phyloP scores from a whole-genome alignment of 2,113 vertebrate genomes.

The Colius striatus region DNA sequence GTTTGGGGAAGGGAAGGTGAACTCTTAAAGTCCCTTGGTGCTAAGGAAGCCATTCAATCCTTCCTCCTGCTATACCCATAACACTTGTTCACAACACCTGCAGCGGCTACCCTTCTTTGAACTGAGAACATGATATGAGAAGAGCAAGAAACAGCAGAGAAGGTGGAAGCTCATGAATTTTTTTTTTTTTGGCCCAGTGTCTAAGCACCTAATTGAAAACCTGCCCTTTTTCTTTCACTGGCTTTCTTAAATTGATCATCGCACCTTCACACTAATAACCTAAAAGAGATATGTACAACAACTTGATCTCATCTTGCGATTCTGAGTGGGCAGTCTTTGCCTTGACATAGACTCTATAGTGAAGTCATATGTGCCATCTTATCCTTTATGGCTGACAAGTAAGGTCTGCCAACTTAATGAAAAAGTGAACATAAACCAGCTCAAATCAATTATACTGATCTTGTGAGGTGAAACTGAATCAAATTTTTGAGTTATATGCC shows the following conservation, averaged over 20 bases:
- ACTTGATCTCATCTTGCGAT: background rate
- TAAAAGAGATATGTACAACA: background rate
- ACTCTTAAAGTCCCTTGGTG: background rate
- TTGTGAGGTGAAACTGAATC: background rate
- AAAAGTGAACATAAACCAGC: background rate
- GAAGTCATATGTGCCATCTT: background rate
- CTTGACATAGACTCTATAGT: background rate
- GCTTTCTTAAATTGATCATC: background rate
- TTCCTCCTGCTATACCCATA: fast-evolving
- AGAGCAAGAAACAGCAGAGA: background rate
- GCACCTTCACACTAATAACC: background rate
- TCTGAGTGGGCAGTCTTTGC: background rate
- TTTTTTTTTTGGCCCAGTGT: background rate
- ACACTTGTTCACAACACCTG: background rate
- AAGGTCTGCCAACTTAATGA: background rate
- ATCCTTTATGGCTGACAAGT: background rate
- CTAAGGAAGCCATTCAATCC: background rate
- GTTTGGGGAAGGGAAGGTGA: background rate
- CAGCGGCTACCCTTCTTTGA: background rate
- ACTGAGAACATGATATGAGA: background rate
- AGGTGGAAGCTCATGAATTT: background rate
- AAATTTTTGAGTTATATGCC: background rate
- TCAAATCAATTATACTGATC: background rate
- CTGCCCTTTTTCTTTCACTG: background rate
- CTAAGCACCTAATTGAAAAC: background rate